Percentiles rank a stretch among this genome's conserved stretches.
Evolutionary conservation across 2,113 vertebrate genomes (phyloP).

Genomic region (Bubo scandiacus): DNA sequence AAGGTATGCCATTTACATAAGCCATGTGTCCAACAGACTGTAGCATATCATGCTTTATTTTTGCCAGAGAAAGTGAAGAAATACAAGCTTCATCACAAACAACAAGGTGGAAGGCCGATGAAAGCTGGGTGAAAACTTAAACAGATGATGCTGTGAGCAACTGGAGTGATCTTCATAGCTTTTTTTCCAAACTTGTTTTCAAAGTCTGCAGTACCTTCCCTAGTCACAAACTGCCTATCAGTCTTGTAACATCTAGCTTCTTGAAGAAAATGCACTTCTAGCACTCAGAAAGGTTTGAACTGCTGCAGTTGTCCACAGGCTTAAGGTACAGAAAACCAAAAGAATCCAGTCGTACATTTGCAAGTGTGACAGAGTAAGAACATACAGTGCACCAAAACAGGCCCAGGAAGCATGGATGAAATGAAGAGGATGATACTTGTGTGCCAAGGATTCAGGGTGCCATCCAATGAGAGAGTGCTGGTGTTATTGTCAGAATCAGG

Average conservation of each 20-base stretch:
- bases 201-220: not conserved
- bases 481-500: not conserved
- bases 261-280: not conserved
- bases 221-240: not conserved
- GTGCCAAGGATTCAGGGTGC: not conserved
- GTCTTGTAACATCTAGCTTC: not conserved
- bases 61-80: not conserved
- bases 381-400: not conserved
- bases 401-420: not conserved
- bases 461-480: rapidly evolving
- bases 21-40: not conserved
- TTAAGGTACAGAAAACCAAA: not conserved
- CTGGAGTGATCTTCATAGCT: not conserved
- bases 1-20: not conserved
- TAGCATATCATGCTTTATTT: not conserved
- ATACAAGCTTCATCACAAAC: not conserved
- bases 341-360: not conserved
- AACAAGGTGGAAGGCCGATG: not conserved
- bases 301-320: not conserved
- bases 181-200: not conserved
- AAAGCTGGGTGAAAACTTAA: not conserved
- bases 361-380: not conserved
- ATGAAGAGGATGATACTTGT: not conserved
- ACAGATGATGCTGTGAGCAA: not conserved
- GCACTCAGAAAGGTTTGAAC: not conserved